phyloP scores from a whole-genome alignment of 2,113 vertebrate genomes.

The Thalassarche chlororhynchos region DNA sequence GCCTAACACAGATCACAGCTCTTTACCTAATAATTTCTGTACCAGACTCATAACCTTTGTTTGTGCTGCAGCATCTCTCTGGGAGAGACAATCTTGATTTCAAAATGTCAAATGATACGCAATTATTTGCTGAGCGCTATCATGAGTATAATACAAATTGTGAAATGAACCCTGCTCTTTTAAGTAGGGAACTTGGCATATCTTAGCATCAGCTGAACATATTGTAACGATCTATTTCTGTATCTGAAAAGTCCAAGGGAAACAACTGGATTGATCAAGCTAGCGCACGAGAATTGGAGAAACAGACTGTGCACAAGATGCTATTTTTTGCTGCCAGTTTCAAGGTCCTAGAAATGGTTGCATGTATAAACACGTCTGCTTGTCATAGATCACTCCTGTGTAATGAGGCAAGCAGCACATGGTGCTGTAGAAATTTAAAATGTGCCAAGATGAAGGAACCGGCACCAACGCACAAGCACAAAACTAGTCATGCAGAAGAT shows the following conservation, averaged over 20 bases:
- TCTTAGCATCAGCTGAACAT: not conserved
- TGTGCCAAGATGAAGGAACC: constrained; percentile 23
- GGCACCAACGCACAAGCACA: not conserved
- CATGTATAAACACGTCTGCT: not conserved
- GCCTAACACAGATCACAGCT: not conserved
- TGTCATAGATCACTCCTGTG: constrained; percentile 35
- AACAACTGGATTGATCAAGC: constrained; percentile 28
- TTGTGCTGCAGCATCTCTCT: not conserved
- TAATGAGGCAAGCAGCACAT: constrained; percentile 59
- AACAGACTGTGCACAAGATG: constrained; percentile 27
- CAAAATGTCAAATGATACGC: not conserved
- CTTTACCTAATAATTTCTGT: not conserved
- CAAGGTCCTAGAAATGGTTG: not conserved
- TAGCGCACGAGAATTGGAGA: not conserved
- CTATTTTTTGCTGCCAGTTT: constrained; percentile 34
- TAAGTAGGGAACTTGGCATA: not conserved
- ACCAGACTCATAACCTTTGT: not conserved
- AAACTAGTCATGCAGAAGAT: constrained; percentile 27
- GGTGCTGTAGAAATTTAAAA: constrained; percentile 31
- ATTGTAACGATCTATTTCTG: not conserved
- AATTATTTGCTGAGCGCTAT: not conserved
- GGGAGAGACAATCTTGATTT: not conserved
- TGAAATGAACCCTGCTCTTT: not conserved
- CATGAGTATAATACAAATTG: not conserved
- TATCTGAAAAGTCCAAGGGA: not conserved